These are phyloP conservation scores for Amiota communis DNA, from an alignment of 2,888 invertebrate genomes.

Conservation along the genomic window DNA sequence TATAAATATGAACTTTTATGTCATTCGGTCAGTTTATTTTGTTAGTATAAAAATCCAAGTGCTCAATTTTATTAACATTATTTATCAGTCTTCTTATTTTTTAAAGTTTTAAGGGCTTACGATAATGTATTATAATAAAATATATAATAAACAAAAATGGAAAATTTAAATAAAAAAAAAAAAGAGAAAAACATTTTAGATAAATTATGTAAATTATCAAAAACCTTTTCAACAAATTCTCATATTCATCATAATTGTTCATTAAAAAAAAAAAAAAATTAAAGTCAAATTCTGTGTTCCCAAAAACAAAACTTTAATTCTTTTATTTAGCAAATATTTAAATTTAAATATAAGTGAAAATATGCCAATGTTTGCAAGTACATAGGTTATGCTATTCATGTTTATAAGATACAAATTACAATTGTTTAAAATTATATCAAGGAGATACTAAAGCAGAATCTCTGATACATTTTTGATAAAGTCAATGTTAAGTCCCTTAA, in stretches of 20 bases:
- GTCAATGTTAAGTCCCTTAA: not conserved
- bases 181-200: not conserved
- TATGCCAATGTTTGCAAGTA: not conserved
- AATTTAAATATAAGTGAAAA: not conserved
- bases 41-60: too few relatives aligned
- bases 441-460: not conserved
- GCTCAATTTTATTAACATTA: too few relatives aligned
- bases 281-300: too few relatives aligned
- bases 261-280: too few relatives aligned
- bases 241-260: too few relatives aligned
- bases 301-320: not conserved
- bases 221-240: too few relatives aligned
- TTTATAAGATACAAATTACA: not conserved
- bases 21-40: too few relatives aligned
- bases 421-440: not conserved
- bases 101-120: not conserved
- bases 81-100: too few relatives aligned
- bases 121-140: not conserved
- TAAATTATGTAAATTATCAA: too few relatives aligned
- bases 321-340: constrained; percentile 4
- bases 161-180: not conserved
- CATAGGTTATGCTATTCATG: constrained; percentile 10
- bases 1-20: too few relatives aligned
- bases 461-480: not conserved
- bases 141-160: not conserved